Conservation (phyloP, 2,888 invertebrate species). For the Eristalinus aeneus region DNA sequence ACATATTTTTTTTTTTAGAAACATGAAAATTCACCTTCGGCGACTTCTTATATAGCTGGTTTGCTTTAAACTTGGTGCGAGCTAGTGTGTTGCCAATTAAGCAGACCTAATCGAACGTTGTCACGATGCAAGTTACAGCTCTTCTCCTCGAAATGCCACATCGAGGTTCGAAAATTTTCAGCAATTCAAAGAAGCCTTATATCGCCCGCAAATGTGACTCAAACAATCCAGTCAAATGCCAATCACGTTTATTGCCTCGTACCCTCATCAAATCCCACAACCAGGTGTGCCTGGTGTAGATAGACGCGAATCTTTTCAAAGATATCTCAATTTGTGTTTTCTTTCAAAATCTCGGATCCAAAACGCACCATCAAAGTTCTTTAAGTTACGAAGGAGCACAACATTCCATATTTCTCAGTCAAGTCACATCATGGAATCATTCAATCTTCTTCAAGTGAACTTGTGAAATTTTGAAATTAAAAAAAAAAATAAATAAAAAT, state of each 20-base stretch:
- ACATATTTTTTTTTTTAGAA: no score
- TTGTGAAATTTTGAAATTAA: not conserved
- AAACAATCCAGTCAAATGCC: constrained; percentile 29
- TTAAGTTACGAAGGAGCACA: constrained; percentile 35
- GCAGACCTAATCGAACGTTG: no score
- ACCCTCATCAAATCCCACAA: not conserved
- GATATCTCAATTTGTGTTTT: not conserved
- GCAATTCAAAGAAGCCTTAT: not conserved
- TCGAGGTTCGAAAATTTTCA: no score
- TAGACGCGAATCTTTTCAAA: not conserved
- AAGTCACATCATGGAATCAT: constrained; percentile 48
- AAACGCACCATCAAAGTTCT: constrained; percentile 2
- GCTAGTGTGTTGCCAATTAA: no score
- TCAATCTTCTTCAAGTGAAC: constrained; percentile 27
- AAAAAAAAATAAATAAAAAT: not conserved
- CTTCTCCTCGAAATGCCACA: no score
- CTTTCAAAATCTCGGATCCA: not conserved
- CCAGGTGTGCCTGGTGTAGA: constrained; percentile 39
- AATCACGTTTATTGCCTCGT: constrained; percentile 33
- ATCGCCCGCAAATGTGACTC: constrained; percentile 7
- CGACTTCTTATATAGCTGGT: no score
- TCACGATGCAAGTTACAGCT: no score
- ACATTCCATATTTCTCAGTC: constrained; percentile 27
- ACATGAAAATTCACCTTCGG: no score
- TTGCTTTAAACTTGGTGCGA: no score